Conservation (phyloP, 2,888 invertebrate species). For the Xylophagus ater region DNA sequence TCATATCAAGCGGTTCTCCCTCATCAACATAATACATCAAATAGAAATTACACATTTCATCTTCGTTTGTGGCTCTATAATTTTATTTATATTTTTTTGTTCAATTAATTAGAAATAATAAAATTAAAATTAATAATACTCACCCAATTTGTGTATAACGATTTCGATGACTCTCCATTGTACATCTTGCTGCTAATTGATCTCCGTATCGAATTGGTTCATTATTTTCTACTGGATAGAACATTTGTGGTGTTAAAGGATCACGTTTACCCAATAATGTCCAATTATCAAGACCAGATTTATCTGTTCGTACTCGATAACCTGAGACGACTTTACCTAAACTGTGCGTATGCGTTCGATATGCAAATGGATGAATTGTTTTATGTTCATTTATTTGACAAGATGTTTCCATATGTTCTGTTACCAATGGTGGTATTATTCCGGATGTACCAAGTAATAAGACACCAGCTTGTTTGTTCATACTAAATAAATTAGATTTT, state of each 20-base stretch:
- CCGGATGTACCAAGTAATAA: conserved; percentile 83
- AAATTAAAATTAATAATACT: conserved; percentile 23
- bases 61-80: conserved; percentile 64
- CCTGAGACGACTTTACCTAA: conserved; percentile 79
- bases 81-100: conserved; percentile 1
- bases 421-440: conserved; percentile 52
- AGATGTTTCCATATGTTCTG: conserved; percentile 83
- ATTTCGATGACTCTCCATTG: conserved; percentile 67
- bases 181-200: conserved; percentile 78
- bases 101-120: conserved; percentile 1
- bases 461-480: conserved; percentile 83
- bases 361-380: conserved; percentile 87
- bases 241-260: conserved; percentile 88
- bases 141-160: conserved; percentile 63
- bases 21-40: conserved; percentile 84
- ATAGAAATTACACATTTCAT: conserved; percentile 96
- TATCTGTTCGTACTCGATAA: conserved; percentile 54
- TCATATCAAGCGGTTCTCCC: conserved; percentile 58
- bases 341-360: conserved; percentile 86
- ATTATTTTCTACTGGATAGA: conserved; percentile 64
- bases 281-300: conserved; percentile 57
- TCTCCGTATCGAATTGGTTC: conserved; percentile 59
- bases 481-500: no score
- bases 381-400: conserved; percentile 72
- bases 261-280: conserved; percentile 71